phyloP scores from a whole-genome alignment of 2,888 invertebrate genomes.

The Artemia sinica region DNA sequence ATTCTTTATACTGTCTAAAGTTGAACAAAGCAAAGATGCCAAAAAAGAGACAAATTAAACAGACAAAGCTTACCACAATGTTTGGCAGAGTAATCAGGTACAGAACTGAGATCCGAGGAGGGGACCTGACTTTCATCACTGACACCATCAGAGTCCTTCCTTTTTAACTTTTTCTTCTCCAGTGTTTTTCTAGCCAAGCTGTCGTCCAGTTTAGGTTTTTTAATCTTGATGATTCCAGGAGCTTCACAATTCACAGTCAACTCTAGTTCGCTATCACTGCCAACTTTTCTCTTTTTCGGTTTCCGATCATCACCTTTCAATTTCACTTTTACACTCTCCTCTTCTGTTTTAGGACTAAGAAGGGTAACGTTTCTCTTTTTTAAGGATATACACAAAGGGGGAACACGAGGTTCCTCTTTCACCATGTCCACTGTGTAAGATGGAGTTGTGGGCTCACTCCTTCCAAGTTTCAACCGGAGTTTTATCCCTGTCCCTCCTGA shows the following conservation, averaged over 20 bases:
- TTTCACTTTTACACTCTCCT: slow-evolving; percentile 1
- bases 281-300: slow-evolving; percentile 19
- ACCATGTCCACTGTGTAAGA: slow-evolving; percentile 48
- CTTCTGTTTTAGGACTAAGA: slow-evolving; percentile 36
- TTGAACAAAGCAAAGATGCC: no score
- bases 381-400: slow-evolving; percentile 70
- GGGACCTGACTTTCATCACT: neutral
- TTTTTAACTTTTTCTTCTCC: slow-evolving; percentile 12
- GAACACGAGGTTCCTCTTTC: slow-evolving; percentile 57
- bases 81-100: slow-evolving; percentile 5
- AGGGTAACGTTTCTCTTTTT: slow-evolving; percentile 62
- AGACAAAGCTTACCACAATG: slow-evolving; percentile 4
- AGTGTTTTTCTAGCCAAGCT: neutral
- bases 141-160: neutral
- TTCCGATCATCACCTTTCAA: slow-evolving; percentile 5
- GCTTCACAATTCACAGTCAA: slow-evolving; percentile 11
- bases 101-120: neutral
- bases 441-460: slow-evolving; percentile 53
- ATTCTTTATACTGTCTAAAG: no score
- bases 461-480: slow-evolving; percentile 60
- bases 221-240: slow-evolving; percentile 17
- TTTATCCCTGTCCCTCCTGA: slow-evolving; percentile 39
- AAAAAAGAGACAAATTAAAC: no score
- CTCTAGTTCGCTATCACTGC: neutral
- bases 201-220: slow-evolving; percentile 17